These are phyloP conservation scores for Pentamera pediparva DNA, from an alignment of 53 echinoderm and acorn worm genomes.

Conservation along the genomic window DNA sequence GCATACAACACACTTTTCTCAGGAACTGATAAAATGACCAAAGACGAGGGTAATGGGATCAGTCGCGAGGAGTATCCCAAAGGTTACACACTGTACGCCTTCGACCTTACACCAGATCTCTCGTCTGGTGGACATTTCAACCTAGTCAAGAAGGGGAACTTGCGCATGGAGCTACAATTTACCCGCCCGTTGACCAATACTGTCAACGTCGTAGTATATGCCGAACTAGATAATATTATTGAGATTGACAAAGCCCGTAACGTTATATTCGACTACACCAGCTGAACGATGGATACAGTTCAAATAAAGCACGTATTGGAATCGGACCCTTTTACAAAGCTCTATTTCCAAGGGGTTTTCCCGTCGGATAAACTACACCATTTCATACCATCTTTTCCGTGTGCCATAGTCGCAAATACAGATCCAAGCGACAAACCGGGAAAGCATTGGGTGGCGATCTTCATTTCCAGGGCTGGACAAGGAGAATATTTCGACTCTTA, in stretches of 20 bases:
- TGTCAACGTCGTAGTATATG: conserved; percentile 44
- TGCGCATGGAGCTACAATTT: conserved; percentile 44
- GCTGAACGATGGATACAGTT: not conserved
- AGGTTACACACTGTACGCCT: conserved; percentile 52
- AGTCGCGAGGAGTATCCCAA: conserved; percentile 49
- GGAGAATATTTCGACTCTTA: conserved; percentile 59
- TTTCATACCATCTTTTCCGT: not conserved
- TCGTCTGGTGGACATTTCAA: conserved; percentile 34
- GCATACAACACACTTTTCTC: conserved; percentile 31
- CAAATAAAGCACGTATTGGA: conserved; percentile 13
- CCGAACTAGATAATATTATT: conserved; percentile 35
- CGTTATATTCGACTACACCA: conserved; percentile 40
- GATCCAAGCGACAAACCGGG: conserved; percentile 47
- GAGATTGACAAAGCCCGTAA: conserved; percentile 45
- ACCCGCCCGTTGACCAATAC: conserved; percentile 13
- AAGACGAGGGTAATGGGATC: conserved; percentile 40
- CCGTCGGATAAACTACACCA: conserved; percentile 2
- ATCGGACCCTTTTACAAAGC: not conserved
- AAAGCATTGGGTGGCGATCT: conserved; percentile 60
- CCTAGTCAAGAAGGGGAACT: conserved; percentile 16
- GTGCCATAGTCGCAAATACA: conserved; percentile 27
- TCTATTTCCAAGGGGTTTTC: not conserved
- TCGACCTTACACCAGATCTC: conserved; percentile 42
- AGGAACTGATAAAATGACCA: conserved; percentile 51
- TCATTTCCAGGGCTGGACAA: conserved; percentile 23